Conservation (phyloP, 2,113 vertebrate species). For the Cyphomyrus plagiostoma region DNA sequence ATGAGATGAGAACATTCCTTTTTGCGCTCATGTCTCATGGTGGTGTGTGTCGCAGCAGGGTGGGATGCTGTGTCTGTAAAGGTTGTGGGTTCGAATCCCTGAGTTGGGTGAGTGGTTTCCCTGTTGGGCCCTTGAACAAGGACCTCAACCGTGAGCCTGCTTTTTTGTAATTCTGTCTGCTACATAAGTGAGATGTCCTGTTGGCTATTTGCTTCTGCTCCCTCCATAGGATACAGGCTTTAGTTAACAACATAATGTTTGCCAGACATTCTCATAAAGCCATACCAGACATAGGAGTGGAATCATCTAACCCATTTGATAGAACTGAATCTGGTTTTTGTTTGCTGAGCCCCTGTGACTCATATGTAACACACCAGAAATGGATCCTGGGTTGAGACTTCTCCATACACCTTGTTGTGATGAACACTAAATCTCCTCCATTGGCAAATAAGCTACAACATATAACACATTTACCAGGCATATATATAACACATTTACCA, state of each 20-base stretch:
- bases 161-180: background rate
- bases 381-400: background rate
- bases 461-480: background rate
- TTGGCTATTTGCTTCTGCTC: background rate
- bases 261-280: background rate
- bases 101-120: background rate
- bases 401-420: background rate
- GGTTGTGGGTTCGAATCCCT: background rate
- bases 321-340: background rate
- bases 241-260: background rate
- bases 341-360: background rate
- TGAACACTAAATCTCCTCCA: background rate
- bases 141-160: background rate
- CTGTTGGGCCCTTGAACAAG: background rate
- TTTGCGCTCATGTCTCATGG: background rate
- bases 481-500: background rate
- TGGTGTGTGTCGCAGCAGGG: background rate
- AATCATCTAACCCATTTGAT: background rate
- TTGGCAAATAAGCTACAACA: background rate
- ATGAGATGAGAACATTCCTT: background rate
- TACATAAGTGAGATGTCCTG: background rate
- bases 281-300: background rate
- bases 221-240: background rate
- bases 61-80: background rate
- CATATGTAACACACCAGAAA: background rate